These are phyloP conservation scores for Lycaon pictus DNA, from an alignment of 2,113 vertebrate species.

Conservation along the genomic window DNA sequence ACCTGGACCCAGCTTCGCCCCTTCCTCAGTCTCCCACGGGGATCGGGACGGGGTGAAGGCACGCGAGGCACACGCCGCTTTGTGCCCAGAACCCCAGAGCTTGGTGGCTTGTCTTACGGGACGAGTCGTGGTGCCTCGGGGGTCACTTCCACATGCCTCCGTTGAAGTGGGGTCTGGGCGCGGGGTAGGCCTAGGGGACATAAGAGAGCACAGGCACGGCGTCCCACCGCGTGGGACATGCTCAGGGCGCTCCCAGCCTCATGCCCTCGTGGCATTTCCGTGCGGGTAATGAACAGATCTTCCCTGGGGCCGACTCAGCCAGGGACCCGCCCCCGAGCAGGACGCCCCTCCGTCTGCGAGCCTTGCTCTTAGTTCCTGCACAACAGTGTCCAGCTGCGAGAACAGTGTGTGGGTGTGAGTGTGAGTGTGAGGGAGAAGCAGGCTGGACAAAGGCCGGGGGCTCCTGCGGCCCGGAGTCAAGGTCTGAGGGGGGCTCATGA, in stretches of 20 bases:
- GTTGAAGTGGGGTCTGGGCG: background rate
- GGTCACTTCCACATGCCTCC: background rate
- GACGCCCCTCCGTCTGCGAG: too few relatives aligned
- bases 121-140: background rate
- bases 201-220: background rate
- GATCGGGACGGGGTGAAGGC: background rate
- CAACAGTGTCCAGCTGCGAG: background rate
- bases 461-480: background rate
- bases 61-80: background rate
- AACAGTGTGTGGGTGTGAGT: too few relatives aligned
- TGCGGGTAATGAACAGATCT: background rate
- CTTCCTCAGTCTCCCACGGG: background rate
- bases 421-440: background rate
- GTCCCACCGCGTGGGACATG: background rate
- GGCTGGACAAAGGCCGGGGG: background rate
- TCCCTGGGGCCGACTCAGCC: background rate
- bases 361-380: background rate
- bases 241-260: background rate
- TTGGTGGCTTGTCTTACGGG: background rate
- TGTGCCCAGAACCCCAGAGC: background rate
- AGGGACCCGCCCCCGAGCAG: background rate
- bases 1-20: background rate
- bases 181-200: background rate
- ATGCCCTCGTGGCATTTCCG: background rate
- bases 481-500: background rate